Percentiles rank a stretch among this genome's conserved stretches.
Evolutionary conservation across 2,797 vertebrate genomes (phyloP).

Genomic region (Anguilla marmorata): DNA sequence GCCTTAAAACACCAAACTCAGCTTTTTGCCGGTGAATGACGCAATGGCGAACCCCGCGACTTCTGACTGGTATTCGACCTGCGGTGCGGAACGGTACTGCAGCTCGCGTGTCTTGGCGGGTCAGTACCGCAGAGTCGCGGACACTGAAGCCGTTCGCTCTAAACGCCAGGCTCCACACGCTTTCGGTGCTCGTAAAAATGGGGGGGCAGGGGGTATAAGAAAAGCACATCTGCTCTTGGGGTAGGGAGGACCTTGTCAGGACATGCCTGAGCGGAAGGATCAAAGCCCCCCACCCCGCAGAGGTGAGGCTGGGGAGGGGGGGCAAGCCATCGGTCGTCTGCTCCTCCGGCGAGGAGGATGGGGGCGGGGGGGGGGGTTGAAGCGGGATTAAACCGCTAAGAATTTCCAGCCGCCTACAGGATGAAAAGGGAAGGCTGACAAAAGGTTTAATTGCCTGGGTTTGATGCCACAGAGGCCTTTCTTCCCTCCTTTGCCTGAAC

Average conservation of each 20-base stretch:
- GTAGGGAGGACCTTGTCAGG: background rate
- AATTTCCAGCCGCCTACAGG: slow-evolving; percentile 12
- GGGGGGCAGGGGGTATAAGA: background rate
- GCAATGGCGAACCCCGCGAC: background rate
- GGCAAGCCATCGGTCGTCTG: background rate
- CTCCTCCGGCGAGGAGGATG: background rate
- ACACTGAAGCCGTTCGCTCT: background rate
- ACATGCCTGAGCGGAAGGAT: background rate
- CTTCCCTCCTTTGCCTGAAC: background rate
- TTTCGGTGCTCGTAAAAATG: background rate
- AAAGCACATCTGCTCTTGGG: background rate
- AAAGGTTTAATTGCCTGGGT: slow-evolving; percentile 24
- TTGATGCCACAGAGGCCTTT: background rate
- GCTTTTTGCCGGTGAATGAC: background rate
- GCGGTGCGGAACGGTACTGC: background rate
- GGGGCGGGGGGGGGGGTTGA: no score
- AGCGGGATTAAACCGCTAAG: slow-evolving; percentile 11
- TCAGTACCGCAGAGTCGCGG: background rate
- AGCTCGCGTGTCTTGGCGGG: background rate
- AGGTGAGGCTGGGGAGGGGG: background rate
- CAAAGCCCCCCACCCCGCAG: background rate
- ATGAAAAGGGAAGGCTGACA: slow-evolving; percentile 9
- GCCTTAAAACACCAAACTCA: background rate
- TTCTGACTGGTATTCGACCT: background rate
- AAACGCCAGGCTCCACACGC: background rate